Percentiles rank a stretch among this genome's conserved stretches.
Conservation (phyloP, 2,797 vertebrate genomes). For the Xenops minutus region DNA sequence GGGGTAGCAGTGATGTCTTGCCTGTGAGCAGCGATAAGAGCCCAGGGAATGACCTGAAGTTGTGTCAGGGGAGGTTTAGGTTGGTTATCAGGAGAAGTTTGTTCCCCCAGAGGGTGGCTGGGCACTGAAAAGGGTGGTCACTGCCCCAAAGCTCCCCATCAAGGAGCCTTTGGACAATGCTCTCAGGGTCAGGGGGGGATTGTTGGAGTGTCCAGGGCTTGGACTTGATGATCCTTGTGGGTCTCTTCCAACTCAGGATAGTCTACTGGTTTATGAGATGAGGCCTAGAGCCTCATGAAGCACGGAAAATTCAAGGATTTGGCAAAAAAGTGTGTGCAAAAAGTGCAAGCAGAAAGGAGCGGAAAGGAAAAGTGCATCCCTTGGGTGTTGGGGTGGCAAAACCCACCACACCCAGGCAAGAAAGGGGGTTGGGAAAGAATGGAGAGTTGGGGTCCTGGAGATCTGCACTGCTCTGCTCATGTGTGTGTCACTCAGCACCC, state of each 20-base stretch:
- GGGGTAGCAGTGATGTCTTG: not conserved
- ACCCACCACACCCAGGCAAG: not conserved
- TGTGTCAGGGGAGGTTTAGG: not conserved
- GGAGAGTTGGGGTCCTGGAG: not conserved
- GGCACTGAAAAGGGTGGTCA: not conserved
- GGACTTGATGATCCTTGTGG: not conserved
- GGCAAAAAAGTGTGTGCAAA: fast-evolving
- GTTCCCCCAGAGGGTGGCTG: not conserved
- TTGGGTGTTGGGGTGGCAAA: not conserved
- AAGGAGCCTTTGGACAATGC: not conserved
- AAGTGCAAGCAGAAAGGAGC: not conserved
- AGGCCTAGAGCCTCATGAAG: not conserved
- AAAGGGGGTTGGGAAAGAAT: not conserved
- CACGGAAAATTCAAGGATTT: not conserved
- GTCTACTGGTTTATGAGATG: fast-evolving
- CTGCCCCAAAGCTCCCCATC: not conserved
- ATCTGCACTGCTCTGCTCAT: not conserved
- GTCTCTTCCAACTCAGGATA: not conserved
- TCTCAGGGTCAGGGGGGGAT: too few species aligned
- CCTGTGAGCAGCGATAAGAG: not conserved
- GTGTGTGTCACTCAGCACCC: fast-evolving
- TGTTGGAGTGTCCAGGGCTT: not conserved
- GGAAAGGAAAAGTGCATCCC: not conserved
- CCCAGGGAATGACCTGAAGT: not conserved
- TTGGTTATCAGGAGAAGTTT: fast-evolving